Percentiles rank a stretch among this genome's conserved stretches.
Evolutionary conservation across 2,888 invertebrate genomes (phyloP).

Genomic region (Metopia argyrocephala): DNA sequence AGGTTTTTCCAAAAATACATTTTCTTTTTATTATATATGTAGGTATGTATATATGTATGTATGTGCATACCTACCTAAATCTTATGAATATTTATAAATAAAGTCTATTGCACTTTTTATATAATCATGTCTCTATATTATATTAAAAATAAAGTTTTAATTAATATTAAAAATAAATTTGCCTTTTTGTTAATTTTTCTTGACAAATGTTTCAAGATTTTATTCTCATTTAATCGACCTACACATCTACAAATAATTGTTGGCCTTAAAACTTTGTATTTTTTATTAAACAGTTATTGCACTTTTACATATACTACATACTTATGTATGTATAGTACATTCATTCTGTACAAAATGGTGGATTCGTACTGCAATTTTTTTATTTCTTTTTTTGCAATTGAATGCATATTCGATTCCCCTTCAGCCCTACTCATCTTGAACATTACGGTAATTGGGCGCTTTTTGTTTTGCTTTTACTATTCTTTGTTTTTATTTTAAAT

Average conservation of each 20-base stretch:
- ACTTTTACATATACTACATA: conserved; percentile 34
- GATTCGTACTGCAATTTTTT: conserved; percentile 45
- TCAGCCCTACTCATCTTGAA: not conserved
- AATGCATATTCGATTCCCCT: not conserved
- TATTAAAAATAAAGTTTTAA: conserved; percentile 45
- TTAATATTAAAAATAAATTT: conserved; percentile 23
- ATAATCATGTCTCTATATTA: conserved; percentile 51
- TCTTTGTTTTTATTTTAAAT: conserved; percentile 12
- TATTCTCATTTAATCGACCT: not conserved
- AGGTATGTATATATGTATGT: too few species aligned
- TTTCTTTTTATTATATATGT: too few species aligned
- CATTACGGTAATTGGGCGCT: not conserved
- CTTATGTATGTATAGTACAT: conserved; percentile 36
- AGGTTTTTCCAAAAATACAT: conserved; percentile 18
- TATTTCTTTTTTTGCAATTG: not conserved
- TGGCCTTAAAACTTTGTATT: conserved; percentile 50
- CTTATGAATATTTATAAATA: conserved; percentile 28
- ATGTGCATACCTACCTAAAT: too few species aligned
- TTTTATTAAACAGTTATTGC: conserved; percentile 54
- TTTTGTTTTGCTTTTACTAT: conserved; percentile 26
- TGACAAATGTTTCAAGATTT: not conserved
- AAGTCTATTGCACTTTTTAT: conserved; percentile 40
- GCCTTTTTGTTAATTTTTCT: conserved; percentile 27
- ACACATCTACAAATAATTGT: not conserved
- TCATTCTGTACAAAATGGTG: conserved; percentile 54